A percentile compares a stretch with the other conserved stretches of the same genome.
Conservation (phyloP, 2,797 vertebrate genomes). For the Cichlasoma orientale region DNA sequence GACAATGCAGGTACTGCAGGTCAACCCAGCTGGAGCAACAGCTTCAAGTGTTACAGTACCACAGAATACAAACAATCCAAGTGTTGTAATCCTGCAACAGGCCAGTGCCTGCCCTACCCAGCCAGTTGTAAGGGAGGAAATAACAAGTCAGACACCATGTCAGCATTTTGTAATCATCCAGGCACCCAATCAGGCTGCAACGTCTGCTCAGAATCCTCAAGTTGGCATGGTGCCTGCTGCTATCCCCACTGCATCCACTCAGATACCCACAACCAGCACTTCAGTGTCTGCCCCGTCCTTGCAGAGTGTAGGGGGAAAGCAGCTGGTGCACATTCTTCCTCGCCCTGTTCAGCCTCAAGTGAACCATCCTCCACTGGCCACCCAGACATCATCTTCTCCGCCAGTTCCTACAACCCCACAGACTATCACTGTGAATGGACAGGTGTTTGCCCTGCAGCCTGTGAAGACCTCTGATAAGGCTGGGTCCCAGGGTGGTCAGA, state of each 20-base stretch:
- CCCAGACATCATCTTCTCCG: constrained; percentile 79
- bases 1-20: constrained; percentile 96
- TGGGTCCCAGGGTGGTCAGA: constrained; percentile 80
- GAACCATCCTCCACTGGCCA: constrained; percentile 76
- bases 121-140: constrained; percentile 87
- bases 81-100: constrained; percentile 95
- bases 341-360: constrained; percentile 79
- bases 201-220: constrained; percentile 83
- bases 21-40: constrained; percentile 84
- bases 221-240: constrained; percentile 83
- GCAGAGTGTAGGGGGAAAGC: constrained; percentile 92
- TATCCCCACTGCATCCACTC: constrained; percentile 78
- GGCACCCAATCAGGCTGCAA: constrained; percentile 87
- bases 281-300: constrained; percentile 79
- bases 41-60: constrained; percentile 80
- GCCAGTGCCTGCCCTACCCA: constrained; percentile 84
- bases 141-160: constrained; percentile 88
- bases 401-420: constrained; percentile 85
- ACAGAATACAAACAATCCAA: constrained; percentile 87
- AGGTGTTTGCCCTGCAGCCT: constrained; percentile 95
- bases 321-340: constrained; percentile 96
- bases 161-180: constrained; percentile 99
- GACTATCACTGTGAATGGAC: constrained; percentile 96
- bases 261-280: constrained; percentile 76
- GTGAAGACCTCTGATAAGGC: constrained; percentile 89